A percentile compares a stretch with the other conserved stretches of the same genome.
These are phyloP conservation scores for Rosalia funebris DNA, from an alignment of 2,888 invertebrate species.

Conservation along the genomic window DNA sequence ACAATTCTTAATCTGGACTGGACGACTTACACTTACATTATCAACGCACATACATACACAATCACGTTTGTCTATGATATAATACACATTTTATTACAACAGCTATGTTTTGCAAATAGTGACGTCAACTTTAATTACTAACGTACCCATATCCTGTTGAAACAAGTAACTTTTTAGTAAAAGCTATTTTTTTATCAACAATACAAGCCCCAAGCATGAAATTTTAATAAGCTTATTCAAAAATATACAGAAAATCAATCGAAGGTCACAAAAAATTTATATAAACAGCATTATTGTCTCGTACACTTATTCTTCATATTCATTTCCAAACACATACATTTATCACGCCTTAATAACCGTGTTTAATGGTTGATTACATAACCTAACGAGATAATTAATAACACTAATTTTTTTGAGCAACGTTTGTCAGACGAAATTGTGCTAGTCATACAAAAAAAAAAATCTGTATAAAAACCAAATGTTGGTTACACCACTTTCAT, in stretches of 20 bases:
- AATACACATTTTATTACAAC: no score
- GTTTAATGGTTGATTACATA: not conserved
- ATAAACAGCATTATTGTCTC: not conserved
- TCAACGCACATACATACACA: no score
- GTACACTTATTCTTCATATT: not conserved
- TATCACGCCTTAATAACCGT: not conserved
- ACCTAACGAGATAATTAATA: not conserved
- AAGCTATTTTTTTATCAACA: no score
- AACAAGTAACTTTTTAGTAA: no score
- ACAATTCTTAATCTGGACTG: no score
- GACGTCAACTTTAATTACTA: no score
- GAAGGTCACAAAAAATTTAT: not conserved
- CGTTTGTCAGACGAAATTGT: not conserved
- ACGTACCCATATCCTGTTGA: no score
- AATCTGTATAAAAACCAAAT: not conserved
- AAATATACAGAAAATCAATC: not conserved
- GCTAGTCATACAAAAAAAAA: not conserved
- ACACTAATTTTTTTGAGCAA: not conserved
- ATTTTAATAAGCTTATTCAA: no score
- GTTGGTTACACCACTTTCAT: not conserved
- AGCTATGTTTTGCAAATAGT: no score
- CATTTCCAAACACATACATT: not conserved
- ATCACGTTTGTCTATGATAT: no score
- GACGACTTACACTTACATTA: no score
- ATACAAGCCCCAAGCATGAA: no score